Percentiles rank a stretch among this genome's conserved stretches.
Evolutionary conservation across 2,797 vertebrate genomes (phyloP).

Genomic region (Spondyliosoma cantharus): DNA sequence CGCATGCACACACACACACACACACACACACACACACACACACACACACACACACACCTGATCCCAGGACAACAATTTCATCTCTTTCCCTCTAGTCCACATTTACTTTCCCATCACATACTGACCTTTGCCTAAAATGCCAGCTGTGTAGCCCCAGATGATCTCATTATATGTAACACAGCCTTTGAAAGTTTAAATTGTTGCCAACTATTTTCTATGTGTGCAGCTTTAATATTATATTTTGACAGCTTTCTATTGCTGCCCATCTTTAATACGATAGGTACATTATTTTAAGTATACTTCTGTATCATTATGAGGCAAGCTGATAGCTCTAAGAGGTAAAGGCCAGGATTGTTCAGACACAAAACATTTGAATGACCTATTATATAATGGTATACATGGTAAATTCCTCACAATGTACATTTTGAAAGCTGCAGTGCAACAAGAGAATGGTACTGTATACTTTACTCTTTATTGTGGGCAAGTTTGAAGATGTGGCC

Average conservation of each 20-base stretch:
- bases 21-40: constrained; percentile 19
- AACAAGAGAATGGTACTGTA: no score
- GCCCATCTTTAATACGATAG: not conserved
- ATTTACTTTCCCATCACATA: not conserved
- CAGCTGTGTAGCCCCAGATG: not conserved
- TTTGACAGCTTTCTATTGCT: not conserved
- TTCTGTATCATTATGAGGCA: not conserved
- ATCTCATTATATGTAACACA: not conserved
- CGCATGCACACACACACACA: constrained; percentile 14
- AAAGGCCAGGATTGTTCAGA: not conserved
- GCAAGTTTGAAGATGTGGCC: no score
- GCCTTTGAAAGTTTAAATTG: not conserved
- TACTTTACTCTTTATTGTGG: no score
- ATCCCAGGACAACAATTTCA: constrained; percentile 1
- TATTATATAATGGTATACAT: not conserved
- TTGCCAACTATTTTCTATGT: not conserved
- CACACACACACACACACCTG: constrained; percentile 6
- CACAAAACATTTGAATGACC: not conserved
- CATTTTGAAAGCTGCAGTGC: not conserved
- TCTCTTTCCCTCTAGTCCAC: not conserved
- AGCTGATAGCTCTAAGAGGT: not conserved
- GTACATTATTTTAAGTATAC: not conserved
- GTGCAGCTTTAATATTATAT: not conserved
- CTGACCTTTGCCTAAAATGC: constrained; percentile 16
- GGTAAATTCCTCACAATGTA: not conserved